These are phyloP conservation scores for Hypomecis atomaria DNA, from an alignment of 2,888 invertebrate genomes.

Conservation along the genomic window DNA sequence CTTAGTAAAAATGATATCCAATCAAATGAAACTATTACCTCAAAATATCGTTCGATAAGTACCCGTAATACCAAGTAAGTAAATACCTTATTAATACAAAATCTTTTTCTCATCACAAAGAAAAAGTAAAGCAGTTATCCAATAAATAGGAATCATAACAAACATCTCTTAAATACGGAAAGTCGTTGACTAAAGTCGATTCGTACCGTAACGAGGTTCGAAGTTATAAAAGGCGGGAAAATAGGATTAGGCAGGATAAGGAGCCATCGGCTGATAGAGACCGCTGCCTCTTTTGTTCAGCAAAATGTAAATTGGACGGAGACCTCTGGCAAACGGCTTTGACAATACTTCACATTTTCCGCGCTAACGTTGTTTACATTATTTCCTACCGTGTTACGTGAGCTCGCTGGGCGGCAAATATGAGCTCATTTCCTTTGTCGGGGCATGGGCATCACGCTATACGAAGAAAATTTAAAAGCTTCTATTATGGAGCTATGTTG, in stretches of 20 bases:
- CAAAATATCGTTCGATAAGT: not conserved
- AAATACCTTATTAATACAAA: not conserved
- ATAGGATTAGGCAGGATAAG: slow-evolving; percentile 63
- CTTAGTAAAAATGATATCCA: too few relatives aligned
- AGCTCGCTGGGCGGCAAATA: slow-evolving; percentile 39
- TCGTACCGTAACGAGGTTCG: slow-evolving; percentile 56
- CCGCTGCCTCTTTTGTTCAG: slow-evolving; percentile 53
- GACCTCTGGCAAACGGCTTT: slow-evolving; percentile 40
- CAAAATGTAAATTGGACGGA: slow-evolving; percentile 63
- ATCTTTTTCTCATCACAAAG: slow-evolving; percentile 8
- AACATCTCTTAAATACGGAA: slow-evolving; percentile 39
- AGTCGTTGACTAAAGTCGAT: slow-evolving; percentile 47
- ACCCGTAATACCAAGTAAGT: not conserved
- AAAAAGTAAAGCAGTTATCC: slow-evolving; percentile 15
- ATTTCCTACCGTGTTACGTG: slow-evolving; percentile 45
- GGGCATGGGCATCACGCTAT: slow-evolving; percentile 23
- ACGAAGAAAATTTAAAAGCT: slow-evolving; percentile 23
- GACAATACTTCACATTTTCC: slow-evolving; percentile 43
- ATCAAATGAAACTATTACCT: too few relatives aligned
- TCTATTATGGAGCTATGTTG: slow-evolving; percentile 14
- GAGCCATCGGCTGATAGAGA: slow-evolving; percentile 56
- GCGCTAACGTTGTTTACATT: slow-evolving; percentile 45
- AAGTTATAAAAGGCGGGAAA: slow-evolving; percentile 57
- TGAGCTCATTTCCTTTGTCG: slow-evolving; percentile 35
- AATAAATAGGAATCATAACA: slow-evolving; percentile 33